Percentiles rank a stretch among this genome's conserved stretches.
phyloP scores from a whole-genome alignment of 2,888 invertebrate genomes.

The Deroplatys truncata region DNA sequence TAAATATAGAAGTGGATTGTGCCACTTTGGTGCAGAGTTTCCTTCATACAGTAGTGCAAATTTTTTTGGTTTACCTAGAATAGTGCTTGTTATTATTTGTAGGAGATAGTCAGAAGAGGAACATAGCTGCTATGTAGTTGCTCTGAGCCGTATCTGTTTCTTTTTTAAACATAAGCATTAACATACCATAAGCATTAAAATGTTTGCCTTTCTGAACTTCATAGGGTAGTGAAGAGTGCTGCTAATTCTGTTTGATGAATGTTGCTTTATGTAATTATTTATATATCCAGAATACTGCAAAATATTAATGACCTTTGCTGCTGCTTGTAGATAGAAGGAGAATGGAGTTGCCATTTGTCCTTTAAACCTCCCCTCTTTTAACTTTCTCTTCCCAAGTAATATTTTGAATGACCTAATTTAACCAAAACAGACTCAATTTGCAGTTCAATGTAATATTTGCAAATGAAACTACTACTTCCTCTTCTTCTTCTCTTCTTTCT shows the following conservation, averaged over 20 bases:
- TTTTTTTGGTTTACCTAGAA: background rate
- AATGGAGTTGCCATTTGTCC: background rate
- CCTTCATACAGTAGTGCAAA: background rate
- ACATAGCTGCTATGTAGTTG: background rate
- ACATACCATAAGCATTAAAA: background rate
- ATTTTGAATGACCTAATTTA: background rate
- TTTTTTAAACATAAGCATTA: background rate
- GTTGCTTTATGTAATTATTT: background rate
- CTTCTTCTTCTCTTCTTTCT: background rate
- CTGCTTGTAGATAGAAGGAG: constrained; percentile 5
- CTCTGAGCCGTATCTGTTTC: background rate
- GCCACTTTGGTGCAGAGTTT: background rate
- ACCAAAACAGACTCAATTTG: background rate
- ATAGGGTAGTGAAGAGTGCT: background rate
- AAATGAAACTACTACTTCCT: background rate
- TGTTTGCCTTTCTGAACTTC: background rate
- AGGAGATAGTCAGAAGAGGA: background rate
- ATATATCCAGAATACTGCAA: background rate
- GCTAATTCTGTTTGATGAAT: background rate
- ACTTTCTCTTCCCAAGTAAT: background rate
- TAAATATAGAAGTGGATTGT: background rate
- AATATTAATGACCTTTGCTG: background rate
- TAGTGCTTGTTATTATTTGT: background rate
- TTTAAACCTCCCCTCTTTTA: background rate
- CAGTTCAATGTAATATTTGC: background rate